Base-by-base conservation (phyloP, 2,113 vertebrate genomes). In the Percopsis transmontana region DNA sequence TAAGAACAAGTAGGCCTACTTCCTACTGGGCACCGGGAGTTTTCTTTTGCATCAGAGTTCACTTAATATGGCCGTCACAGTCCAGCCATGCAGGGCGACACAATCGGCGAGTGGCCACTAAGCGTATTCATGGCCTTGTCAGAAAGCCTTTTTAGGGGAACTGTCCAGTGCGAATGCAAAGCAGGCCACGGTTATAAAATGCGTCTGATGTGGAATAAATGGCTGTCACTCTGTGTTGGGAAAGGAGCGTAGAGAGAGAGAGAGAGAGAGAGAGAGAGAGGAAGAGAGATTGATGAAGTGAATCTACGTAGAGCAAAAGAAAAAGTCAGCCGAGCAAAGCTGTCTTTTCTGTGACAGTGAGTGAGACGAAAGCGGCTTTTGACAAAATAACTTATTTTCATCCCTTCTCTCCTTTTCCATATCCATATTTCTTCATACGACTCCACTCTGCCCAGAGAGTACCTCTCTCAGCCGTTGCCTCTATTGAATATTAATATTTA, bases 81-180 rank as follows among this genome's bases (percentile, higher is more conserved):
- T 80, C 78, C 88, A 84, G 50, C 76, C 79, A 13, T 74, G 82
- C 85, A 13, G 39, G 81, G 78, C 79, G 78, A 83, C 72, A 85
- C 69, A 75, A 74, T 74, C 70, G 83, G 70, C 71, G 72, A 80
- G 80, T 59, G 79, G 60, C 75, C 81, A 48, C 72, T 87, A 87
- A 88, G 83, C 71, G 77, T 84, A 88, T 86, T 87, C 84, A 87
- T 89, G 82, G 85, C 68, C 74, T 87, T 86, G 85, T 86, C 83
- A 84, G 83, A 85, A 87, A 89, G 87, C 74, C 75, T 85, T 87
- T n/a, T 86, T 82, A 85, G 84, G 70, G 75, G 72, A 70, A 77
- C 41, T 24, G 57, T 77, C 79, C 72, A 27, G 76, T 66, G 33
- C 79, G 84, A 84, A 87, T 88, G 75, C 81, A 84, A 87, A 89